Percentiles rank a stretch among this genome's conserved stretches.
These are phyloP conservation scores for Oxycera nigricornis DNA, from an alignment of 2,888 invertebrate genomes.

Conservation along the genomic window DNA sequence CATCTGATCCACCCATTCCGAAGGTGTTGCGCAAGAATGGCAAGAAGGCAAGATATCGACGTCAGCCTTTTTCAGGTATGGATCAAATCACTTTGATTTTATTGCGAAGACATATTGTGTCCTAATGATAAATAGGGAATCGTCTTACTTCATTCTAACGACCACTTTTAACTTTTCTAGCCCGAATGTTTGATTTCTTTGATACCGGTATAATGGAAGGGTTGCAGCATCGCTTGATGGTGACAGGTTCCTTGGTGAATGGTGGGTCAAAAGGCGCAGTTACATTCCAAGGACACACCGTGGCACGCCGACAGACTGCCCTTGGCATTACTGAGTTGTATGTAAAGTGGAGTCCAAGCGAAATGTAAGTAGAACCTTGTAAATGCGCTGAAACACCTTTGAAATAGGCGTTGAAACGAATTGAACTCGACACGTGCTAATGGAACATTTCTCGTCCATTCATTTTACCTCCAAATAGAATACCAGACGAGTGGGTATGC, in stretches of 20 bases:
- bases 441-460: background rate
- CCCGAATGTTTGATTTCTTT: conserved; percentile 92
- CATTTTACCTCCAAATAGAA: conserved; percentile 64
- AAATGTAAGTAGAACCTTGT: conserved; percentile 92
- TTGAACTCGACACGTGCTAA: too few species aligned
- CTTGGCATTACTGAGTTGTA: conserved; percentile 75
- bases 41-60: conserved; percentile 84
- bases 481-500: conserved; percentile 86
- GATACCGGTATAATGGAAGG: conserved; percentile 93
- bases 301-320: conserved; percentile 71
- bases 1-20: conserved; percentile 75
- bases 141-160: too few species aligned
- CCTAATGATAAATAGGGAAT: too few species aligned
- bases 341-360: conserved; percentile 81
- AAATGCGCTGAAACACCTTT: too few species aligned
- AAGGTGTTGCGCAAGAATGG: conserved; percentile 87
- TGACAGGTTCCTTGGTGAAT: conserved; percentile 70
- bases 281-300: conserved; percentile 73
- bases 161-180: conserved; percentile 67
- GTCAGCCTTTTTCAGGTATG: conserved; percentile 90
- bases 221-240: conserved; percentile 80
- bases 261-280: conserved; percentile 72
- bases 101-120: too few species aligned
- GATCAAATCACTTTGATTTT: background rate
- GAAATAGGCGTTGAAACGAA: too few species aligned